Base-by-base conservation (phyloP, 2,888 invertebrate species). In the Drosophila stalkeri region DNA sequence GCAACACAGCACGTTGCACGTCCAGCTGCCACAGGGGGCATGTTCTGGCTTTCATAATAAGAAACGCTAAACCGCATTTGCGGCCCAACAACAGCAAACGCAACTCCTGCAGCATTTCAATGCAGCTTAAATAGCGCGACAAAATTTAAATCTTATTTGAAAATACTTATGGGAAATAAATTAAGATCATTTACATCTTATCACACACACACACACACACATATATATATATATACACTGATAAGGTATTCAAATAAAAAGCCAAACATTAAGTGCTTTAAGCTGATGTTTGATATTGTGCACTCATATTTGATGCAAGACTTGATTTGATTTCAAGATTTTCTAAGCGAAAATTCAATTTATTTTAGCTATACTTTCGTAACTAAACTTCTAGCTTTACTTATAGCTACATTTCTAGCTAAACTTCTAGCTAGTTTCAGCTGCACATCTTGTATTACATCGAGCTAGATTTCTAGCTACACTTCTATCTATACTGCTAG, bases 1-100 rank as follows among this genome's bases (percentile, higher is more conserved):
- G 35, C 64, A 51, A 27, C 43, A n/a, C 43, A 27, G 51, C 76
- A 75, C 59, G 60, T 56, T 51, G 67, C 43, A 49, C n/a, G n/a
- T 6, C 18, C 59, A 61, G 37, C 63, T 55, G 65, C 52, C 43
- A 41, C 27, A 62, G 47, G n/a, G 20, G 20, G 55, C 59, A 55
- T 51, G 51, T 51, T 51, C 51, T 51, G 35, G 18, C 51, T 51
- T 51, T 20, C 51, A 18, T 43, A 57, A 60, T 41, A 65, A 44
- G 54, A 66, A 73, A 62, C 51, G 49, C 44, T 49, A 65, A 55
- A n/a, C 33, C 23, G 41, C 23, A 52, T 35, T 52, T 37, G 52
- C 18, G 49, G 27, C 31, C 23, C 54, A 18, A 44, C 47, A 37
- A 47, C 9, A 12, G 54, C 37, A 47, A 37, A 12, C 35, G 1